Evolutionary conservation across 2,888 invertebrate species (phyloP), one percentile per base, ranked within the genome.

Genomic region (Stomorhina lunata): DNA sequence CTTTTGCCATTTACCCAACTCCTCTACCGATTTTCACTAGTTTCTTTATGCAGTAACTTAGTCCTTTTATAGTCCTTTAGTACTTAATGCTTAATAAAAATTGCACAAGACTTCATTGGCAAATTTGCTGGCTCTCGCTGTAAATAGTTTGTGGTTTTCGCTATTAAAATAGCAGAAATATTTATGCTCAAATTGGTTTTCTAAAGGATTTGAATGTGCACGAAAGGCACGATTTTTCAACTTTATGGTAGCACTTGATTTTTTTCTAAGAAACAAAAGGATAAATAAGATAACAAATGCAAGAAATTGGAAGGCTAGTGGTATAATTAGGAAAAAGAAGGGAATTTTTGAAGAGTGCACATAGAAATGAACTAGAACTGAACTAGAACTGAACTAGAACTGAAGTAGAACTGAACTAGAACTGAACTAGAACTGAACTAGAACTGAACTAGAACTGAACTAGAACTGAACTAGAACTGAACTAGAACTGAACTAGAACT

Each of bases 101-200:
- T 9, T n/a, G n/a, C 2, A 45, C 45, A 68, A 20, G 40, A 20
- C 32, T 61, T 69, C 15, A 61, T 69, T 69, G 22, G 69, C 17
- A 69, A 69, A 57, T 57, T 29, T 55, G 20, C 25, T 37, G 34
- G n/a, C n/a, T n/a, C n/a, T n/a, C 2, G n/a, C 12, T 57, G 43
- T 22, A 43, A 55, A 43, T 32, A 55, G 29, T 59, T 53, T 48
- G 57, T 29, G 53, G 65, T 27, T 32, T 40, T 25, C 10, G 2
- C 9, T 25, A 32, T 68, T 68, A 27, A 45, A 45, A 63, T 29
- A 5, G 63, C 32, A 63, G 29, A 63, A 1, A 27, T 45, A 63
- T 40, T 43, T 15, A 12, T 43, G 9, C 17, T 50, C 9, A 50
- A 34, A 34, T 25, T 50, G n/a, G 34, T n/a, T 22, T 37, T n/a